phyloP scores from a whole-genome alignment of 2,797 vertebrate species.

The Podarcis siculus region DNA sequence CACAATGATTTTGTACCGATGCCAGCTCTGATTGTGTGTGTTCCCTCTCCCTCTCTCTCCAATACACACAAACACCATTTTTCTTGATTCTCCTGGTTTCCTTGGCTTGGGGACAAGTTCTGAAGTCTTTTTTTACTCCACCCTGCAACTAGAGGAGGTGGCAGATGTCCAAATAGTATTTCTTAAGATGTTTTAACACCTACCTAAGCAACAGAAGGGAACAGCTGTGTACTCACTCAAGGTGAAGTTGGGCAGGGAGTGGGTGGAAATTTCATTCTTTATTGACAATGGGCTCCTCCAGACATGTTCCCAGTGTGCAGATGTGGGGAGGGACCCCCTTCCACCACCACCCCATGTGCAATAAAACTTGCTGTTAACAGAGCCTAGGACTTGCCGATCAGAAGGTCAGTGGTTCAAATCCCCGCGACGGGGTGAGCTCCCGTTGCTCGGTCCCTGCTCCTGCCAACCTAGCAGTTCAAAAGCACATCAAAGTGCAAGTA shows the following conservation, averaged over 20 bases:
- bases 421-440: too few species aligned
- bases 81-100: conserved; percentile 2
- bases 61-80: background rate
- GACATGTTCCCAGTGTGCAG: background rate
- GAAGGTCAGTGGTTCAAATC: too few species aligned
- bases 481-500: too few species aligned
- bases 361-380: background rate
- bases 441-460: too few species aligned
- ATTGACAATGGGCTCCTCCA: background rate
- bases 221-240: background rate
- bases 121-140: background rate
- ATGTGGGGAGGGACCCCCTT: background rate
- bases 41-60: background rate
- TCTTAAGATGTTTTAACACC: conserved; percentile 9
- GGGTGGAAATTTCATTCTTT: background rate
- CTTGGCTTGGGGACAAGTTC: conserved; percentile 30
- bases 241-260: background rate
- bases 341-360: too few species aligned
- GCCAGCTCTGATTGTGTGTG: conserved; percentile 3
- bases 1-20: conserved; percentile 17
- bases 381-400: too few species aligned
- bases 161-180: conserved; percentile 27
- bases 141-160: conserved; percentile 21
- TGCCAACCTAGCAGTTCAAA: too few species aligned
- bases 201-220: background rate